Base-by-base conservation (phyloP, 2,113 vertebrate genomes). In the Colinus virginianus region DNA sequence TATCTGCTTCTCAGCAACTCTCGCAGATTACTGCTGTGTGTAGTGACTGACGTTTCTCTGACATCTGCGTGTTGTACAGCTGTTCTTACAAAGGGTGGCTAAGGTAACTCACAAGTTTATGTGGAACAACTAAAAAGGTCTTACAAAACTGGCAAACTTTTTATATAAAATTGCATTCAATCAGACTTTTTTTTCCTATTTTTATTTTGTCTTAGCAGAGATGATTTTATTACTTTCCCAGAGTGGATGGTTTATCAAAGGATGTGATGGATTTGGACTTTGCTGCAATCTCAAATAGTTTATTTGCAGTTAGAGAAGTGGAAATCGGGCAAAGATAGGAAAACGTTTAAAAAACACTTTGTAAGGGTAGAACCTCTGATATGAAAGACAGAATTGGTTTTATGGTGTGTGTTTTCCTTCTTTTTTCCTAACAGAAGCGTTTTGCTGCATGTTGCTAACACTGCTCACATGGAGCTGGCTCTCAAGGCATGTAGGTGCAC, bases 1-100 rank as follows among this genome's bases (percentile, higher is more conserved):
- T 20, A 42, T n/a, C 71, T 63, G 59, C 81, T 66, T 82, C 63
- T 72, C 67, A 36, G 34, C 58, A 72, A 45, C 53, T 42, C 15
- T 22, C 63, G 68, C 82, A 90, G 85, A 80, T 94, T 91, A 91
- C 75, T 76, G 36, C 34, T 32, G 56, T 55, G 91, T 79, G 28
- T 2, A 38, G 55, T 23, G 71, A 42, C 78, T 85, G 70, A 49
- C 9, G 3, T n/a, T 34, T 64, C 79, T 90, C 34, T 84, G 79
- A 70, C 30, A n/a, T 71, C 64, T 84, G 56, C 62, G 67, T 1
- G 0, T 43, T 22, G 8, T 42, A 25, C 64, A 83, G 76, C 32
- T 91, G 46, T 80, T 83, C 56, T 83, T 74, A 17, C 28, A 58
- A 43, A 11, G 43, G 13, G 2, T 70, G 43, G 61, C 14, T 13